Conservation (phyloP, 2,797 vertebrate genomes). For the Margarornis squamiger region DNA sequence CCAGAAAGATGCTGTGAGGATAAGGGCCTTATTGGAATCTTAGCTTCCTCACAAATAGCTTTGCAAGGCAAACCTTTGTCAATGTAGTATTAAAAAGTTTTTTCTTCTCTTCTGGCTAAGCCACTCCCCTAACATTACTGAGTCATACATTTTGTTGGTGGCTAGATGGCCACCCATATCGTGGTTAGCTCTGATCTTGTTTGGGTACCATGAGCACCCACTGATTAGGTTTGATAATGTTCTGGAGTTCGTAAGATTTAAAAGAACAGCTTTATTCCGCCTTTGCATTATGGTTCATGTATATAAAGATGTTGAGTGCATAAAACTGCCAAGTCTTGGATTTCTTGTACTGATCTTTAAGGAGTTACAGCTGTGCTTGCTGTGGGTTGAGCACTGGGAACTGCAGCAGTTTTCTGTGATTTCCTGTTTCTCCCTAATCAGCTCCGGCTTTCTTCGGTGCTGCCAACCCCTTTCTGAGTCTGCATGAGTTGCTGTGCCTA, state of each 20-base stretch:
- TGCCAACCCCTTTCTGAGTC: background rate
- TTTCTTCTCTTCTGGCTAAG: background rate
- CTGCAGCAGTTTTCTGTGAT: background rate
- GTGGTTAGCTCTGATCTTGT: background rate
- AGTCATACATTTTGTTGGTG: background rate
- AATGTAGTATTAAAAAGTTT: background rate
- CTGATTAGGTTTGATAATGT: background rate
- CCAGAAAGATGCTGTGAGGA: background rate
- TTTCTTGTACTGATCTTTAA: background rate
- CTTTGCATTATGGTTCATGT: background rate
- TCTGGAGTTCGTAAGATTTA: background rate
- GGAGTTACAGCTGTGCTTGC: slow-evolving; percentile 4
- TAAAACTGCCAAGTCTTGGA: background rate
- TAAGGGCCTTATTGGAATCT: background rate
- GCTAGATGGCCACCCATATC: background rate
- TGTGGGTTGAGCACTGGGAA: background rate
- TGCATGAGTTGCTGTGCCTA: background rate
- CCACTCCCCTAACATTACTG: background rate
- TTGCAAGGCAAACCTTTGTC: background rate
- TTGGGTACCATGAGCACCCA: background rate
- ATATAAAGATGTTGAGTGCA: background rate
- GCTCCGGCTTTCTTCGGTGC: background rate
- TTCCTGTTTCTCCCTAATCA: slow-evolving; percentile 1
- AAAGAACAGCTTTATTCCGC: background rate
- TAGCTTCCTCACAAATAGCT: background rate